Evolutionary conservation across 2,113 vertebrate species (phyloP), one percentile per base, ranked within the genome.

Genomic region (Aix galericulata): DNA sequence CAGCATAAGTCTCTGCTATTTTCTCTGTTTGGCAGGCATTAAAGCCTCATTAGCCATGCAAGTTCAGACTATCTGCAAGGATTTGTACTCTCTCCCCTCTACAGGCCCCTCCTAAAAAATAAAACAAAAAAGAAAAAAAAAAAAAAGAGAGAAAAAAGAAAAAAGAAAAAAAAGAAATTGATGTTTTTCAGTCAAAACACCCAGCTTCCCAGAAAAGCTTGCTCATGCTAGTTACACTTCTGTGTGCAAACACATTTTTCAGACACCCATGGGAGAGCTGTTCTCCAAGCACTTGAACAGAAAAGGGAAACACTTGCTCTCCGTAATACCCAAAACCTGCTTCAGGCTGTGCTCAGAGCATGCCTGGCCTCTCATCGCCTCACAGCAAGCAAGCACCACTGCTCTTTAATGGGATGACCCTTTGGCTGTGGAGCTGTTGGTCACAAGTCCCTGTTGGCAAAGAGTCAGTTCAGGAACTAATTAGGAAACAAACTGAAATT

Each of bases 401-500:
- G 66, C 73, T 82, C 48, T 52, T 75, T 82, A 53, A 9, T 1
- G 2, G 90, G 88, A 36, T 36, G 80, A 72, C 90, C 94, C 73
- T 86, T 67, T 83, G 68, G 56, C 90, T 56, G 23, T 22, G 63
- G 63, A 91, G 91, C 84, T 95, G 95, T 74, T 90, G 69, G 17
- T 52, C 60, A 5, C 79, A 64, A 52, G 52, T 56, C 82, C 22
- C 80, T 66, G 52, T 52, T 59, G 55, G 69, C 53, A 11, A 9
- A 34, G 36, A 83, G 76, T 83, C 79, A 29, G 17, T 6, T 55
- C 63, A 80, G 75, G 69, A 88, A 34, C 76, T 81, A 81, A 83
- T 95, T 86, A 88, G 80, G 79, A 17, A 85, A 29, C 40, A 71
- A 67, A 77, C 5, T 71, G 60, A 42, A 78, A 75, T 71, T 0